phyloP scores from a whole-genome alignment of 53 echinoderm and acorn worm genomes.

The Pentamera pediparva region DNA sequence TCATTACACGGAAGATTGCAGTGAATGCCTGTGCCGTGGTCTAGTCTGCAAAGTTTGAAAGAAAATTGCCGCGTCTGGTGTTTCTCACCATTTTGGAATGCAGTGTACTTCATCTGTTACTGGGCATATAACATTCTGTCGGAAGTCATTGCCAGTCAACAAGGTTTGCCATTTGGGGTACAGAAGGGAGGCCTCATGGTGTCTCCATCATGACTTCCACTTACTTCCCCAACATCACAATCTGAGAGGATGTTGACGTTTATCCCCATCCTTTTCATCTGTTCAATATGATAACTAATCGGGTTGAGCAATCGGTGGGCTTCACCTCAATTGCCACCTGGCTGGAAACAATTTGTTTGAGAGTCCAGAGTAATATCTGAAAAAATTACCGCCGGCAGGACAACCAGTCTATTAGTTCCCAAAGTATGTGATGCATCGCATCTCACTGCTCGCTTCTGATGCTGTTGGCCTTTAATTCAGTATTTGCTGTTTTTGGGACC shows the following conservation, averaged over 20 bases:
- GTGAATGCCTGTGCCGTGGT: no score
- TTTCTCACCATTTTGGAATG: slow-evolving; percentile 2
- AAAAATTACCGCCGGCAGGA: neutral
- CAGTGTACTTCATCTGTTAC: slow-evolving; percentile 17
- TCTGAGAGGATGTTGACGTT: neutral
- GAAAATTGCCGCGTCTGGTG: no score
- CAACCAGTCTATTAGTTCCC: neutral
- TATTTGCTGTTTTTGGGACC: neutral
- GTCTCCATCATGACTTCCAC: neutral
- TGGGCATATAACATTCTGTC: neutral
- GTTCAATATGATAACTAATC: neutral
- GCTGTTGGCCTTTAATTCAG: neutral
- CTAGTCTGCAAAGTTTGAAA: no score
- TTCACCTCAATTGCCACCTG: neutral
- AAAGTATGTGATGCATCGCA: neutral
- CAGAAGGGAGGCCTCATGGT: neutral
- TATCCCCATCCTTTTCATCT: neutral
- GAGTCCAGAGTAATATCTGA: neutral
- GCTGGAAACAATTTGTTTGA: neutral
- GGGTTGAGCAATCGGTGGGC: neutral
- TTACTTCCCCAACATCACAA: neutral
- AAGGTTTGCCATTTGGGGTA: neutral
- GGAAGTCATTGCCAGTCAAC: neutral
- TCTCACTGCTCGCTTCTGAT: neutral
- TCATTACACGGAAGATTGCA: no score